Percentiles rank a stretch among this genome's conserved stretches.
Conservation (phyloP, 2,888 invertebrate genomes). For the Ecliptopera silaceata region DNA sequence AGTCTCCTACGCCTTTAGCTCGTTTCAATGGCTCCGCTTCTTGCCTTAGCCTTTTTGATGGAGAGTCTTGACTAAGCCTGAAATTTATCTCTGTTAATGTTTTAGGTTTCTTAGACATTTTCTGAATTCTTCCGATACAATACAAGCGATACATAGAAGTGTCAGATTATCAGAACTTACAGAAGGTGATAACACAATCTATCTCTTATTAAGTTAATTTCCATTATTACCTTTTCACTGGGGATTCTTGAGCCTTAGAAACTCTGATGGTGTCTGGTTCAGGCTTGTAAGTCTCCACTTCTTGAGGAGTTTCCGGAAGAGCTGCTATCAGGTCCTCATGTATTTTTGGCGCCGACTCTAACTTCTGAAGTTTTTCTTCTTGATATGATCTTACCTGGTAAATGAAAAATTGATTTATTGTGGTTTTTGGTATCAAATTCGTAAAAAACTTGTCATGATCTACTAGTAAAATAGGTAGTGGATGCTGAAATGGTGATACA, state of each 20-base stretch:
- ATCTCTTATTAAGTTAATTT: too few relatives aligned
- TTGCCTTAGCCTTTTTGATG: slow-evolving; percentile 71
- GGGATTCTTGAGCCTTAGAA: slow-evolving; percentile 68
- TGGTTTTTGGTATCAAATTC: too few relatives aligned
- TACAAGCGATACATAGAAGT: too few relatives aligned
- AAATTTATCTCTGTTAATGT: background rate
- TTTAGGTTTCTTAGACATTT: too few relatives aligned
- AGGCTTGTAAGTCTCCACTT: slow-evolving; percentile 61
- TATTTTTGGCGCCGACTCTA: slow-evolving; percentile 50
- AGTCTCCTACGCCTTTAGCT: slow-evolving; percentile 70
- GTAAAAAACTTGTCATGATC: background rate
- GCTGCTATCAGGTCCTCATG: slow-evolving; percentile 59
- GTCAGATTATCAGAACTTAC: too few relatives aligned
- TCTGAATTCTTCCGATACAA: too few relatives aligned
- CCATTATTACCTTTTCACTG: slow-evolving; percentile 58
- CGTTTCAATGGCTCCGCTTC: slow-evolving; percentile 76
- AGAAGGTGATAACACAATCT: too few relatives aligned
- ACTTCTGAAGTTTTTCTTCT: slow-evolving; percentile 62
- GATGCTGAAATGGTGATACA: too few relatives aligned
- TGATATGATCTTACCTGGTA: slow-evolving; percentile 64
- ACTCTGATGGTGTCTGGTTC: slow-evolving; percentile 75
- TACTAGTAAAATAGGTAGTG: background rate
- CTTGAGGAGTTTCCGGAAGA: slow-evolving; percentile 47
- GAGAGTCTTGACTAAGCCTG: slow-evolving; percentile 63
- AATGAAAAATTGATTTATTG: background rate